Evolutionary conservation across 2,888 invertebrate genomes (phyloP), one percentile per base, ranked within the genome.

Genomic region (Ashinkailepas kermadecensis): DNA sequence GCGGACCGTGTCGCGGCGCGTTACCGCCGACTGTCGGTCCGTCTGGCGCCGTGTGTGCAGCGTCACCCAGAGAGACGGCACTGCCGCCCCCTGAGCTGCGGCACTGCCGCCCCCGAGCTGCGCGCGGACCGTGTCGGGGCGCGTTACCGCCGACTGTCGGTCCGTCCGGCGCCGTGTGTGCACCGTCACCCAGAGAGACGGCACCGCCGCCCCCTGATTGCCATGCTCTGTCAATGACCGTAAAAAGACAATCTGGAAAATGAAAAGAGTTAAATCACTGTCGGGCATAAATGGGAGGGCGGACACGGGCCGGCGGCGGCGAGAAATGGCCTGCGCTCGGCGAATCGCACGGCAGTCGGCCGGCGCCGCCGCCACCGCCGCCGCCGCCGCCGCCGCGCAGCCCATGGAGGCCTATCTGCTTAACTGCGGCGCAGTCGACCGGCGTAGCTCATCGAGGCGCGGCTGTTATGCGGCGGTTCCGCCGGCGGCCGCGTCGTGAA

Each of bases 221-320:
- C 70, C 70, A 13, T 15, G 70, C 70, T 70, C 39, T 70, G 21
- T 70, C 70, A 39, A 39, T 70, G 70, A 65, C 70, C 70, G 70
- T 70, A 39, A 70, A 70, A 70, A 70, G 70, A 70, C 70, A 70
- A 70, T 70, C 39, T 39, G 70, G 25, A 25, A 70, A 70, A 70
- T 70, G 70, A 70, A 70, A 70, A 70, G 25, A 15, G 25, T 39
- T 70, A 70, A 70, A 70, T 70, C 70, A 70, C 25, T 70, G 70
- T 39, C 70, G 39, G 70, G 39, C 39, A 13, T 70, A 70, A 70
- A 70, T 39, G 70, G 39, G 25, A 15, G 70, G 70, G 70, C 70
- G 70, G 70, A 70, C 70, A 70, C 39, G 70, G 70, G 25, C 25
- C 15, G 70, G 70, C 39, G 70, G 15, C 13, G 21, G 25, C 21